A percentile compares a stretch with the other conserved stretches of the same genome.
phyloP scores from a whole-genome alignment of 2,797 vertebrate species.

The Sebastes glaucus region DNA sequence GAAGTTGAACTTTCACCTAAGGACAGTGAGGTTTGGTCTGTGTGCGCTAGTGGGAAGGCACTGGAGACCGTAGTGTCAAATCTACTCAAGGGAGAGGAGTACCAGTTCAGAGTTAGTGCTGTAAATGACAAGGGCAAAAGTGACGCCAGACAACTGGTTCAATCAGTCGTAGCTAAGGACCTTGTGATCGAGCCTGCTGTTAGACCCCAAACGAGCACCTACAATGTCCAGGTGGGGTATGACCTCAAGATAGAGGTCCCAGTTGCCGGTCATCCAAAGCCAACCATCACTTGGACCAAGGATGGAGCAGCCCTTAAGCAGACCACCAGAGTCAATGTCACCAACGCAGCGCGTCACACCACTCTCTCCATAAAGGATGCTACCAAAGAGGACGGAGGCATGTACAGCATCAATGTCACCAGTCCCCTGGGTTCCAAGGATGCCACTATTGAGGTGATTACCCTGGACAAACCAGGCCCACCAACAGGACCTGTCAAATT shows the following conservation, averaged over 20 bases:
- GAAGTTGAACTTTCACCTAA: slow-evolving; percentile 95
- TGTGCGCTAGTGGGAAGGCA: slow-evolving; percentile 91
- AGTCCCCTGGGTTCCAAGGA: slow-evolving; percentile 91
- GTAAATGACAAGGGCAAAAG: slow-evolving; percentile 98
- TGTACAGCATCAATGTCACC: slow-evolving; percentile 90
- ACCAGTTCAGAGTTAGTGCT: slow-evolving; percentile 95
- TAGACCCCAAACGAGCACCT: slow-evolving; percentile 88
- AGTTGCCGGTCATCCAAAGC: slow-evolving; percentile 94
- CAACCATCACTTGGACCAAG: slow-evolving; percentile 93
- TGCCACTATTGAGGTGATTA: slow-evolving; percentile 92
- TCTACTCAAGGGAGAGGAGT: slow-evolving; percentile 92
- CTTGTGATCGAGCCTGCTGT: slow-evolving; percentile 93
- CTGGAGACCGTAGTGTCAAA: slow-evolving; percentile 91
- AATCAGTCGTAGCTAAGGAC: slow-evolving; percentile 93
- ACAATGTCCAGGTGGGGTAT: slow-evolving; percentile 93
- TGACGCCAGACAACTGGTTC: slow-evolving; percentile 92
- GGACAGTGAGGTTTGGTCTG: slow-evolving; percentile 92
- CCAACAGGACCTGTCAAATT: slow-evolving; percentile 92
- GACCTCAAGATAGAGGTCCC: slow-evolving; percentile 97
- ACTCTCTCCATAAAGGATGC: slow-evolving; percentile 92
- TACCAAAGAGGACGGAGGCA: slow-evolving; percentile 91
- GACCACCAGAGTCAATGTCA: slow-evolving; percentile 96
- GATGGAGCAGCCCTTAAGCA: slow-evolving; percentile 92
- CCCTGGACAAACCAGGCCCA: slow-evolving; percentile 96
- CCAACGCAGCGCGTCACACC: slow-evolving; percentile 85